Evolutionary conservation across 2,888 invertebrate genomes (phyloP).

Genomic region (Branchellion lobata): DNA sequence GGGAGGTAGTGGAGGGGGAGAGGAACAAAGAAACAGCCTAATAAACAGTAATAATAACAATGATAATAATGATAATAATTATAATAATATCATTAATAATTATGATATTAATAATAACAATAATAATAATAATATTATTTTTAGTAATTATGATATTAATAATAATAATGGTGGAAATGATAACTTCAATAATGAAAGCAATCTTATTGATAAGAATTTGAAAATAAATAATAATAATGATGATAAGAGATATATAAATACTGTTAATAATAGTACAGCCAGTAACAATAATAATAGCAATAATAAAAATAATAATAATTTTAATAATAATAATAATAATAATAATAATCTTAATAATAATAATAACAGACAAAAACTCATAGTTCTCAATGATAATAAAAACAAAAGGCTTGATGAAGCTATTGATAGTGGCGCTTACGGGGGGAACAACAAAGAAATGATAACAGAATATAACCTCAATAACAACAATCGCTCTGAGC

Average conservation of each 20-base stretch:
- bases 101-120: neutral
- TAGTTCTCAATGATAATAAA: too few relatives aligned
- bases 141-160: neutral
- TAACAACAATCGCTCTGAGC: too few relatives aligned
- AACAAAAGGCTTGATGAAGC: too few relatives aligned
- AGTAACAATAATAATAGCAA: neutral
- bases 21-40: too few relatives aligned
- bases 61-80: neutral
- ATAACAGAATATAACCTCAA: too few relatives aligned
- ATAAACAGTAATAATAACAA: neutral
- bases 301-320: neutral
- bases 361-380: too few relatives aligned
- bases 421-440: too few relatives aligned
- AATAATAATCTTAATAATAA: neutral
- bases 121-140: neutral
- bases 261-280: neutral
- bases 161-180: neutral
- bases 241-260: neutral
- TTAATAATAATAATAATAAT: conserved; percentile 2
- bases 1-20: too few relatives aligned
- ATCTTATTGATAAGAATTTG: neutral
- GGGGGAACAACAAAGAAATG: too few relatives aligned
- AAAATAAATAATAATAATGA: neutral
- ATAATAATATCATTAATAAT: neutral
- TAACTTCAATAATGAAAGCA: neutral